phyloP scores from a whole-genome alignment of 30 jellyfish, hydroid and myxozoan genomes.

The Cassiopea xamachana region DNA sequence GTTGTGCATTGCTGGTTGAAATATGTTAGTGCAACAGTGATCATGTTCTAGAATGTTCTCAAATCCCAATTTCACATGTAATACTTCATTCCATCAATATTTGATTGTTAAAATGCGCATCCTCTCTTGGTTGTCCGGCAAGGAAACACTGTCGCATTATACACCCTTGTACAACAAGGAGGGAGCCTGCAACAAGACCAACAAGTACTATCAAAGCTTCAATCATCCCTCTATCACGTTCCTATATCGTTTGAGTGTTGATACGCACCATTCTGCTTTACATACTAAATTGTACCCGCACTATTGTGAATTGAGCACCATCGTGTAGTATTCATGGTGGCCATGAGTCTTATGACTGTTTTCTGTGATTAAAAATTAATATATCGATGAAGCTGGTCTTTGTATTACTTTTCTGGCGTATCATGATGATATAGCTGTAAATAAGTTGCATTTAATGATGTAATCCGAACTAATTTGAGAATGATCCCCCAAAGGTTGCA shows the following conservation, averaged over 20 bases:
- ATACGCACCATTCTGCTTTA: neutral
- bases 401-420: neutral
- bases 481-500: neutral
- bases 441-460: neutral
- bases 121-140: constrained; percentile 93
- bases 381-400: neutral
- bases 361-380: constrained; percentile 67
- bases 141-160: constrained; percentile 88
- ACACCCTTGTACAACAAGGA: constrained; percentile 94
- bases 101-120: constrained; percentile 74
- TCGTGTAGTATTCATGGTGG: constrained; percentile 69
- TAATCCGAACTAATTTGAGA: neutral
- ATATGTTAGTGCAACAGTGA: constrained; percentile 5
- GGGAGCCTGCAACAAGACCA: constrained; percentile 93
- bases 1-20: constrained; percentile 28
- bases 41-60: constrained; percentile 67
- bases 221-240: constrained; percentile 77
- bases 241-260: constrained; percentile 2
- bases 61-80: constrained; percentile 13
- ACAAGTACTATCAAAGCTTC: constrained; percentile 82
- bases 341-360: constrained; percentile 16
- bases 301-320: constrained; percentile 8
- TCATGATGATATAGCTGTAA: neutral
- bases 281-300: constrained; percentile 27
- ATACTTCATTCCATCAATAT: constrained; percentile 53